Evolutionary conservation across 2,797 vertebrate genomes (phyloP), one percentile per base, ranked within the genome.

Genomic region (Malacoctenus gilli): DNA sequence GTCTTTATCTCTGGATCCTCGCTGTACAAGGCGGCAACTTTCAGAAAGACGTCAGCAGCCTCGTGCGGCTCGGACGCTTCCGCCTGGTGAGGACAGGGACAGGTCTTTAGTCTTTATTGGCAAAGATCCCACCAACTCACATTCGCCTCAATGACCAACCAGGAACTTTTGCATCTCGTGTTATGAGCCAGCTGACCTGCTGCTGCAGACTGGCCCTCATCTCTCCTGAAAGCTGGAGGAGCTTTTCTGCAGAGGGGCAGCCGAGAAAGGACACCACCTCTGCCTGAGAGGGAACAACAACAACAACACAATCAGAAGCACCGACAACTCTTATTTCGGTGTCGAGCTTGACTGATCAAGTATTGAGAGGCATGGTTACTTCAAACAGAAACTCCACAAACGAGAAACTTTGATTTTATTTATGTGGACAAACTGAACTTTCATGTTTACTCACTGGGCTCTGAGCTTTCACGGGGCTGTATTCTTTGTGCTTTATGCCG

Each of bases 1-100:
- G 35, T 77, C 82, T 93, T 94, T 56, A 93, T 89, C 35, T 93
- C 69, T 0, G 81, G 59, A 5, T 96, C 93, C 2, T 97, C 94
- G 54, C 90, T 91, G 86, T 95, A 96, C 57, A 96, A 87, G 0
- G 94, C 95, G 0, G 93, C 87, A 50, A 98, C 91, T 85, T 95
- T 95, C 75, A 99, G 76, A 40, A 98, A 91, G 56, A 92, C 56
- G 0, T 90, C 89, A 8, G 94, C 94, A n/a, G 94, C 91, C 43
- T 92, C 91, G 35, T 92, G 87, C 0, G 92, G 88, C 53, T 98
- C 93, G n/a, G 93, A 87, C 1, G 87, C 85, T 50, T 97, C 92
- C 20, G 93, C 92, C 97, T 99, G 34, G 28, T n/a, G 57, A 68
- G 4, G 23, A 14, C 10, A 49, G 3, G 21, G 0, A 47, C 10